These are phyloP conservation scores for Lamprologus speciosus DNA, from an alignment of 2,113 vertebrate genomes.

Conservation along the genomic window DNA sequence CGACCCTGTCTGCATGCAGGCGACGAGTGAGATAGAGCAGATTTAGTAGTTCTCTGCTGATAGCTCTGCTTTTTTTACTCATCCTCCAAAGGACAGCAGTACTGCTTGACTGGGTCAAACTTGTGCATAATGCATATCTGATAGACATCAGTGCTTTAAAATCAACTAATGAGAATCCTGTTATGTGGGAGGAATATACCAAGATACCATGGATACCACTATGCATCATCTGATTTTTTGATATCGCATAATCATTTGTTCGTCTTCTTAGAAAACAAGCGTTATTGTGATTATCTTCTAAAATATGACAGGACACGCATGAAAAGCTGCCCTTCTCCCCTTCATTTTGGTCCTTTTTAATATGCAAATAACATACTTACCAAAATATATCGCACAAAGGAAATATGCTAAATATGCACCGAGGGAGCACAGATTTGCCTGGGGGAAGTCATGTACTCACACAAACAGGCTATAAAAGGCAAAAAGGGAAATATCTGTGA, in stretches of 20 bases:
- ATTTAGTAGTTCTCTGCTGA: conserved; percentile 6
- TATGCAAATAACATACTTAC: not conserved
- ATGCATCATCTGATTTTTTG: not conserved
- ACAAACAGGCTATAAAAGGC: not conserved
- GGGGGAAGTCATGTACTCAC: not conserved
- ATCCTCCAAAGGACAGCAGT: conserved; percentile 1
- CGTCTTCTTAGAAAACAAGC: not conserved
- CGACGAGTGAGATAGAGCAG: not conserved
- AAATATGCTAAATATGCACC: not conserved
- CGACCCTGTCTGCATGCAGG: conserved; percentile 15
- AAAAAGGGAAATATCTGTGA: not conserved
- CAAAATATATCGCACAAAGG: not conserved
- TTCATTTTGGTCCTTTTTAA: not conserved
- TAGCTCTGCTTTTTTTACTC: conserved; percentile 12
- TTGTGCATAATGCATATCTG: conserved; percentile 23
- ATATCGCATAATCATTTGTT: not conserved
- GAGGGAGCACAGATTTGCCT: not conserved
- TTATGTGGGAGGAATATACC: not conserved
- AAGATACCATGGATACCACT: not conserved
- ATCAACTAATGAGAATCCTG: not conserved
- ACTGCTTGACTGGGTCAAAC: conserved; percentile 7
- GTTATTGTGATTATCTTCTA: not conserved
- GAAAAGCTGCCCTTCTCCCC: not conserved
- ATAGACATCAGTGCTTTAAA: not conserved
- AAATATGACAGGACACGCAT: not conserved